Evolutionary conservation across 30 jellyfish, hydroid and myxozoan species (phyloP), one percentile per base, ranked within the genome.

Genomic region (Chrysaora quinquecirrha): DNA sequence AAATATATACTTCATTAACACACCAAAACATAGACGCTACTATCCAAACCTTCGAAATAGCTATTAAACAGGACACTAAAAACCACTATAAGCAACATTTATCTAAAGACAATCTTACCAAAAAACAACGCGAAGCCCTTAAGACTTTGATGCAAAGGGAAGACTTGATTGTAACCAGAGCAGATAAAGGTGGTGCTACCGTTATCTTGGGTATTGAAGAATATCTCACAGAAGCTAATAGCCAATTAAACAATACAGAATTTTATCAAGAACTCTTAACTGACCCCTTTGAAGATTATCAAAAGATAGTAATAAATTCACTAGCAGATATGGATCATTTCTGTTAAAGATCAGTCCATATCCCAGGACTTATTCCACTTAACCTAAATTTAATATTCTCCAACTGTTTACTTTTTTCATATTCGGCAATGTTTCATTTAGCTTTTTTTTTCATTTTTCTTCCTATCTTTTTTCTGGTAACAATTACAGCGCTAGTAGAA

Each of bases 131-230:
- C 30, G 30, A 76, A 76, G 48, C 87, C 30, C 78, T 76, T 34
- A 76, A 32, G 30, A 7, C 78, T 27, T 76, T 21, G 4, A 19
- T 30, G 65, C 14, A 19, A 23, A 78, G 68, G 19, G 65, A n/a
- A 3, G 64, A 76, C 69, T 34, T 76, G 1, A 27, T 76, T 47
- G 58, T 76, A 62, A 76, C 87, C 24, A 30, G 35, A 47, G 87
- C 87, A 12, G 87, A 76, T 38, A 76, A 34, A 76, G 87, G 78
- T 16, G 66, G 86, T 1, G 86, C 86, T 14, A 65, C 50, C 14
- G 76, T 75, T 20, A 75, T 75, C 24, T 14, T 22, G 43, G 75
- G 58, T 75, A 75, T 46, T 32, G 47, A 34, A 35, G 64, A 48
- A 34, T 75, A 75, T 65, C 56, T 75, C 16, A 7, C 48, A 25